Conservation (phyloP, 2,888 invertebrate species). For the Tipula unca region DNA sequence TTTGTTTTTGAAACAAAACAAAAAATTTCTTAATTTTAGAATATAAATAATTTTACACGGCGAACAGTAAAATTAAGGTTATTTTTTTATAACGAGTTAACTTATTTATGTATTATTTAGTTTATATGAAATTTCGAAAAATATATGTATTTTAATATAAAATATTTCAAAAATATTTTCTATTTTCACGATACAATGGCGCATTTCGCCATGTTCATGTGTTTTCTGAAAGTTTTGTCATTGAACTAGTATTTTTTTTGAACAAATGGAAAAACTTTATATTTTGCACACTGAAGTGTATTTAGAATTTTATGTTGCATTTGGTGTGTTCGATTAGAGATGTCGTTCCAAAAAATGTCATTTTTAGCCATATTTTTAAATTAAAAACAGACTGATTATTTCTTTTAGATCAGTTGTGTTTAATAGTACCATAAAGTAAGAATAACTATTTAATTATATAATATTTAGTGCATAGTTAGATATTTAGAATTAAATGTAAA, state of each 20-base stretch:
- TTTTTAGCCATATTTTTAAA: too few relatives aligned
- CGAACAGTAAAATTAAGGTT: not conserved
- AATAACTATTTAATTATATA: too few relatives aligned
- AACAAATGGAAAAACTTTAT: not conserved
- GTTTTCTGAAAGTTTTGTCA: not conserved
- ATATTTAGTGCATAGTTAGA: too few relatives aligned
- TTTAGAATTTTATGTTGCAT: not conserved
- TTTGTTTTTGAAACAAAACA: conserved; percentile 14
- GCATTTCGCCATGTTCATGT: not conserved
- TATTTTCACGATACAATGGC: not conserved
- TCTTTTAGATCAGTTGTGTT: too few relatives aligned
- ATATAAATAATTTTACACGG: not conserved
- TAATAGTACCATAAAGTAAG: too few relatives aligned
- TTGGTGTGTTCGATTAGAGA: not conserved
- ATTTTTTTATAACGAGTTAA: not conserved
- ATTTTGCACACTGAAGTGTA: not conserved
- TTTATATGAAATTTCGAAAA: not conserved
- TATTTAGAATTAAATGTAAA: too few relatives aligned
- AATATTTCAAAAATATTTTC: not conserved
- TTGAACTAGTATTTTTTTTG: not conserved
- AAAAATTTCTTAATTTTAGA: not conserved
- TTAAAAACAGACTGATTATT: too few relatives aligned
- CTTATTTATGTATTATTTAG: not conserved
- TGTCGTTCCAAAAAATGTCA: not conserved
- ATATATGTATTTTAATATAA: not conserved